These are phyloP conservation scores for Brachionus koreanus DNA, from an alignment of 1,140 invertebrate genomes.

Conservation along the genomic window DNA sequence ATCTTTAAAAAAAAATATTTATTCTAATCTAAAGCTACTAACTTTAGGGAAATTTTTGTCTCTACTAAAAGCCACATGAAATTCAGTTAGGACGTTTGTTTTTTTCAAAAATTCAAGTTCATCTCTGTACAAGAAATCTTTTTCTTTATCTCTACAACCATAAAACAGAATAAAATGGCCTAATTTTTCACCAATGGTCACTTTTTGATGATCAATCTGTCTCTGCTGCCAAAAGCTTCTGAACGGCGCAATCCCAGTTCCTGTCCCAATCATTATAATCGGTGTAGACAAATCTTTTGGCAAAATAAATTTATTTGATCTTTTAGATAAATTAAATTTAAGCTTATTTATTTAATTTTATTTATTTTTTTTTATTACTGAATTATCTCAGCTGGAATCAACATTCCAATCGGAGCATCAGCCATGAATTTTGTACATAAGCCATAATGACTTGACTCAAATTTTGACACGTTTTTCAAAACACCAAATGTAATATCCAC, in stretches of 20 bases:
- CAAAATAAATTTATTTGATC: slow-evolving; percentile 47
- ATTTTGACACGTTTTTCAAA: slow-evolving; percentile 78
- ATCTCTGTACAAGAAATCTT: slow-evolving; percentile 75
- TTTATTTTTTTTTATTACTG: slow-evolving; percentile 72
- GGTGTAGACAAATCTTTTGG: not conserved
- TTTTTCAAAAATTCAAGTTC: slow-evolving; percentile 74
- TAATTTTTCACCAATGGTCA: slow-evolving; percentile 51
- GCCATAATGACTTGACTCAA: slow-evolving; percentile 70
- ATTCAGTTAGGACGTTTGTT: slow-evolving; percentile 70
- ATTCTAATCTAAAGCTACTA: too few species aligned
- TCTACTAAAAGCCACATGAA: slow-evolving; percentile 79
- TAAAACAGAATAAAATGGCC: too few species aligned
- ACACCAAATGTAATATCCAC: slow-evolving; percentile 87
- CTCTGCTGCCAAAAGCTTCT: slow-evolving; percentile 17
- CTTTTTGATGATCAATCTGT: not conserved
- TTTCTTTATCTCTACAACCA: slow-evolving; percentile 74
- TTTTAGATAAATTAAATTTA: slow-evolving; percentile 47
- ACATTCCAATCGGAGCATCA: slow-evolving; percentile 54
- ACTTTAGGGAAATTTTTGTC: slow-evolving; percentile 66
- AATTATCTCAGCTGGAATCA: too few species aligned
- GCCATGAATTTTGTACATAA: slow-evolving; percentile 85
- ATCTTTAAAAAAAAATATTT: too few species aligned
- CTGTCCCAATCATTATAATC: slow-evolving; percentile 23
- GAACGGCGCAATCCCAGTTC: slow-evolving; percentile 40
- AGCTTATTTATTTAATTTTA: slow-evolving; percentile 54